Evolutionary conservation across 2,797 vertebrate species (phyloP), one percentile per base, ranked within the genome.

Genomic region (Chelonia mydas): DNA sequence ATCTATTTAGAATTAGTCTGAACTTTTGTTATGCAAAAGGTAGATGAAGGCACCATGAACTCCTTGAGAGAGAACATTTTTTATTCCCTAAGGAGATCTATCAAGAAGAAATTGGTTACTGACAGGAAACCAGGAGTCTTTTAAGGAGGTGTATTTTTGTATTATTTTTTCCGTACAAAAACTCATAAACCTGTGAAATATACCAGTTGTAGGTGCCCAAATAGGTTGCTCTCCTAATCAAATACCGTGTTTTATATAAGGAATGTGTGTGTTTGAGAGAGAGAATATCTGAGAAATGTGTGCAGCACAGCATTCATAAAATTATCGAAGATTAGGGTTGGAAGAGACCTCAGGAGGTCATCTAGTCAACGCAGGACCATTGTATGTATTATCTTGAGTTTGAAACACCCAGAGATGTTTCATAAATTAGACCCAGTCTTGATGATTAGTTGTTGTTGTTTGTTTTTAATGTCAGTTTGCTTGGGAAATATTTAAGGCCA

Each of bases 11-110:
- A 92, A 94, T 96, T 92, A 96, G 95, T 91, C 95, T 93, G 95
- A 92, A 94, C 92, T 98, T 96, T 98, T 97, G 97, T 98, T 96
- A 90, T 93, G 94, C 91, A 96, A 90, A 97, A 98, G 96, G 95
- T 95, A 97, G 98, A 94, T 81, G 94, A 97, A 95, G 94, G 95
- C 91, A 94, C 91, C 45, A 3, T 93, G 96, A 96, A 87, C 93
- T 93, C 94, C 94, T 93, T 88, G 94, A 91, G 96, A 96, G 96
- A 97, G 94, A 86, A 49, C 83, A 61, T 84, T 90, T 81, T 61
- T 92, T 93, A 82, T 91, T 57, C 94, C 88, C 72, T 41, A 15
- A 65, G 96, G 88, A 90, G 83, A 92, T 74, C 61, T 83, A 81
- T 94, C 87, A 54, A 92, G 55, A 86, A 97, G 87, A 91, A 87